These are phyloP conservation scores for Clarias platycephalus DNA, from an alignment of 2,797 vertebrate genomes.

Conservation along the genomic window DNA sequence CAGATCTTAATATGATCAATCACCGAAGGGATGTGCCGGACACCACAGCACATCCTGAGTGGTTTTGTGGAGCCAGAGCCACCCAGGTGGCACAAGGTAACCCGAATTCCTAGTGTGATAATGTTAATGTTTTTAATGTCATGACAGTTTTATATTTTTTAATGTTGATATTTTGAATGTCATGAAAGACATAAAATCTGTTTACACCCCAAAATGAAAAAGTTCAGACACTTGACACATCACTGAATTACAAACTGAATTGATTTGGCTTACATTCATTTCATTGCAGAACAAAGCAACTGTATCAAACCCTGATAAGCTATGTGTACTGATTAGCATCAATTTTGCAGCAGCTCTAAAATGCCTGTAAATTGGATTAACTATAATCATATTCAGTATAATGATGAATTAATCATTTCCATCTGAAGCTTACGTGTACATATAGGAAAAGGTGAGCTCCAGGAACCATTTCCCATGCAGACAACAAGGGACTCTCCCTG, in stretches of 20 bases:
- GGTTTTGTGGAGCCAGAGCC: no score
- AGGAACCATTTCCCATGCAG: conserved; percentile 80
- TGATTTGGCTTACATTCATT: neutral
- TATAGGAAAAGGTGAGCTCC: conserved; percentile 83
- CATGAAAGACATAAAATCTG: neutral
- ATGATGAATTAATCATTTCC: neutral
- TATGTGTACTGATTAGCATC: neutral
- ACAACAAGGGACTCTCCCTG: conserved; percentile 78
- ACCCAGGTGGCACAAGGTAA: no score
- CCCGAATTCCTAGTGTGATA: no score
- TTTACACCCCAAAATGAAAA: neutral
- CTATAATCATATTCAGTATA: neutral
- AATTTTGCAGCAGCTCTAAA: neutral
- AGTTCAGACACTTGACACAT: neutral
- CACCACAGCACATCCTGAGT: no score
- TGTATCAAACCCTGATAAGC: neutral
- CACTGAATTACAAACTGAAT: neutral
- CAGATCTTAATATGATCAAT: no score
- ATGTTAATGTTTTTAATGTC: no score
- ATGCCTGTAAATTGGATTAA: neutral
- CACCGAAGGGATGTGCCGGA: no score
- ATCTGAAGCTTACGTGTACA: conserved; percentile 84
- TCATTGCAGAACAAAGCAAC: neutral
- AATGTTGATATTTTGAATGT: no score
- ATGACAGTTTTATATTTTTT: no score